Percentiles rank a stretch among this genome's conserved stretches.
phyloP scores from a whole-genome alignment of 2,113 vertebrate species.

The Theristicus caerulescens region DNA sequence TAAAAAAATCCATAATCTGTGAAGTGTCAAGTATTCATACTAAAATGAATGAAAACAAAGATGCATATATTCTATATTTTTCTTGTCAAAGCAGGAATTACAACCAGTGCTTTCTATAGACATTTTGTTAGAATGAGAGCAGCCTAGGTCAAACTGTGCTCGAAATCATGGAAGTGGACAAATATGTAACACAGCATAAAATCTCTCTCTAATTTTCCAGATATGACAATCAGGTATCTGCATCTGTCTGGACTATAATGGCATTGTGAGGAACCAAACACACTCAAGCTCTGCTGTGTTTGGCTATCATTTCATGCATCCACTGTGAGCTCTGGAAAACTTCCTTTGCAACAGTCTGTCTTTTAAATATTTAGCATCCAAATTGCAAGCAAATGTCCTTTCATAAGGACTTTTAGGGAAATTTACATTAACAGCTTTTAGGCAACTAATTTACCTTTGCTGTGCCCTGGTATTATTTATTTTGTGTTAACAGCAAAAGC shows the following conservation, averaged over 20 bases:
- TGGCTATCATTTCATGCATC: neutral
- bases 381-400: neutral
- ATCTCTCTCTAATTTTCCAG: neutral
- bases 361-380: neutral
- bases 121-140: neutral
- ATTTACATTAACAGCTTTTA: neutral
- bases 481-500: neutral
- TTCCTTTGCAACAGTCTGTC: neutral
- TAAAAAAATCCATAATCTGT: neutral
- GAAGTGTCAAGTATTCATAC: neutral
- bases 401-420: neutral
- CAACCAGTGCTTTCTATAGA: neutral
- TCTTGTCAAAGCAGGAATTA: neutral
- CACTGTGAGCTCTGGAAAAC: neutral
- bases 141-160: neutral
- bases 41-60: neutral
- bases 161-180: neutral
- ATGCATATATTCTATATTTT: neutral
- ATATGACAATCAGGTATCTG: neutral
- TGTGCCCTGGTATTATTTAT: neutral
- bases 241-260: neutral
- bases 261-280: neutral
- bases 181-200: neutral
- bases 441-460: neutral
- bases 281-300: neutral